Conservation (phyloP, 1,140 invertebrate genomes). For the Caerostris darwini region DNA sequence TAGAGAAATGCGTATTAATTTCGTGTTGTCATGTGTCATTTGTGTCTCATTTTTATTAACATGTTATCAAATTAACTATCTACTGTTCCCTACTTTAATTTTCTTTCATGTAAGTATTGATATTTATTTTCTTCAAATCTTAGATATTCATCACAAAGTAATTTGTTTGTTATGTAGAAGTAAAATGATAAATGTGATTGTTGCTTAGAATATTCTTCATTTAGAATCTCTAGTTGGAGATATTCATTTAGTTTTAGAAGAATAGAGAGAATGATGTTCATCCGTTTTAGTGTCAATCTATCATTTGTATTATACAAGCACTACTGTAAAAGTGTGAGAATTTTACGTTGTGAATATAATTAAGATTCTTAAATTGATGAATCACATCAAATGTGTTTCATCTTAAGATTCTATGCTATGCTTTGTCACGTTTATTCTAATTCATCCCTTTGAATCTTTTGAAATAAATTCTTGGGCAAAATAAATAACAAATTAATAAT, state of each 20-base stretch:
- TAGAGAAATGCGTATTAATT: too few species aligned
- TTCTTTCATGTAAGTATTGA: too few species aligned
- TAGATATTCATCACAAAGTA: too few species aligned
- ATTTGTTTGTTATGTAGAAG: too few species aligned
- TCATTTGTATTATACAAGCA: neutral
- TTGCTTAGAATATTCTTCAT: too few species aligned
- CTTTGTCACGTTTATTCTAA: neutral
- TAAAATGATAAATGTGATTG: too few species aligned
- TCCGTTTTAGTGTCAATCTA: neutral
- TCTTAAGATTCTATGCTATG: neutral
- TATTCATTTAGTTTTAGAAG: neutral
- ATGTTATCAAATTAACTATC: too few species aligned
- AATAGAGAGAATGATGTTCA: neutral
- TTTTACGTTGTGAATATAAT: slow-evolving; percentile 8
- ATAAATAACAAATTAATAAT: neutral
- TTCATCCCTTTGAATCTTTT: neutral
- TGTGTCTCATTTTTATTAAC: too few species aligned
- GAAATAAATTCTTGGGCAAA: neutral
- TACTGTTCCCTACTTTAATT: too few species aligned
- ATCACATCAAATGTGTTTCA: slow-evolving; percentile 18
- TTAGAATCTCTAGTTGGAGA: too few species aligned
- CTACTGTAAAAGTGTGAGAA: neutral
- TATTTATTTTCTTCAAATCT: too few species aligned
- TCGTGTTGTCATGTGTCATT: too few species aligned
- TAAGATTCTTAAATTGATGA: slow-evolving; percentile 35